A percentile compares a stretch with the other conserved stretches of the same genome.
phyloP scores from a whole-genome alignment of 2,797 vertebrate genomes.

The Silurus lanzhouensis region DNA sequence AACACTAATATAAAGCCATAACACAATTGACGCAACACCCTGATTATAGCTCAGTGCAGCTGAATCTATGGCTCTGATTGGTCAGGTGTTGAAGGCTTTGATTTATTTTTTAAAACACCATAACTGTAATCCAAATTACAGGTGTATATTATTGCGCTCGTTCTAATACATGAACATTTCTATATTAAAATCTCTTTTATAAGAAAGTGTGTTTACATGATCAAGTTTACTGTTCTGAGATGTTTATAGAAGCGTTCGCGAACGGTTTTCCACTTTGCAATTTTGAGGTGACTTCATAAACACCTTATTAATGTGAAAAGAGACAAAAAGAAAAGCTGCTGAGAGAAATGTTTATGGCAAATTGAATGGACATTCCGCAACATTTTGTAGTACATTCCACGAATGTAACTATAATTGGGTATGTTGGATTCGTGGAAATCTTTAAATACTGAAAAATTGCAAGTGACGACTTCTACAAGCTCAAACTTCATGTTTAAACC shows the following conservation, averaged over 20 bases:
- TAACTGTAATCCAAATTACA: background rate
- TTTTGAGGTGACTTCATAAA: background rate
- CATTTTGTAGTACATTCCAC: no score
- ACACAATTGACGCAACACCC: constrained; percentile 7
- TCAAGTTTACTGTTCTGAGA: background rate
- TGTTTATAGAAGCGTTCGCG: background rate
- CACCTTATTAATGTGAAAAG: background rate
- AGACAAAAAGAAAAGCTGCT: background rate
- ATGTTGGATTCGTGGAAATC: no score
- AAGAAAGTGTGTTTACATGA: background rate
- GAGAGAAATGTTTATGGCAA: background rate
- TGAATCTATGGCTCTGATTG: background rate
- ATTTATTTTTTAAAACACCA: background rate
- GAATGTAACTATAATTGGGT: no score
- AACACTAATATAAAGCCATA: background rate
- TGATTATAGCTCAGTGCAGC: background rate
- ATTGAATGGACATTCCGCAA: no score
- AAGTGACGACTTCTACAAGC: no score
- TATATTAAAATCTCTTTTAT: background rate
- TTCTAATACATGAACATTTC: background rate
- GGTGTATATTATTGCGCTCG: no score
- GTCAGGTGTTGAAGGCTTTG: constrained; percentile 1
- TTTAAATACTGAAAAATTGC: no score
- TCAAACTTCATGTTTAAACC: background rate
- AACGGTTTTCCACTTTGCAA: background rate